These are phyloP conservation scores for Prunella fulvescens DNA, from an alignment of 2,113 vertebrate species.

Conservation along the genomic window DNA sequence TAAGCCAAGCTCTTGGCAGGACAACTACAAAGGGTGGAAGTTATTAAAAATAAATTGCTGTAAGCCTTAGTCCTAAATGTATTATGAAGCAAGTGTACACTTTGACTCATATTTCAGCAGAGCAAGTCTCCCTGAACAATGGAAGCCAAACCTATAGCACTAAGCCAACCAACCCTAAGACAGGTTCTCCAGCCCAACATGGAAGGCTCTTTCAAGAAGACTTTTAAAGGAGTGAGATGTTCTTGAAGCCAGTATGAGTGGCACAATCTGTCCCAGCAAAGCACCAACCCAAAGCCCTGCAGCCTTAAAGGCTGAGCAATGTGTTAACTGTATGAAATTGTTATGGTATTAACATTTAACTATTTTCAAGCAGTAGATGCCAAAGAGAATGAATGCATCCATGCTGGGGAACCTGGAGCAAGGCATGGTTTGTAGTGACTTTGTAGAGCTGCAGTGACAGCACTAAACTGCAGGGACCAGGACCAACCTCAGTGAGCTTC, in stretches of 20 bases:
- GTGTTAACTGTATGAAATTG: background rate
- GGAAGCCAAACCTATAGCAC: background rate
- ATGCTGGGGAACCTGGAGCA: background rate
- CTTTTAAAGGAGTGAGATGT: background rate
- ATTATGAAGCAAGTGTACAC: background rate
- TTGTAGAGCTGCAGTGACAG: background rate
- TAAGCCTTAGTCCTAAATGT: background rate
- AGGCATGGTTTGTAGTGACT: background rate
- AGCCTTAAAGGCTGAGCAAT: accelerated
- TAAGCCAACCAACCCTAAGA: background rate
- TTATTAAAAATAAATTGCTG: background rate
- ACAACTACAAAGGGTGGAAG: background rate
- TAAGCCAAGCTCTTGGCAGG: background rate
- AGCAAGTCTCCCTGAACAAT: background rate
- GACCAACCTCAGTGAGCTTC: background rate
- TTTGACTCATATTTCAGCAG: background rate
- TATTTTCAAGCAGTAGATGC: background rate
- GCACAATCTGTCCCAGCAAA: background rate
- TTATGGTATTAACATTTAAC: background rate
- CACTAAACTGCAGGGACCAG: background rate
- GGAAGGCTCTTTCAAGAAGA: background rate
- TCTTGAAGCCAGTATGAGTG: accelerated
- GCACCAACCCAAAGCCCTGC: accelerated
- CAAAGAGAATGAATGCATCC: background rate
- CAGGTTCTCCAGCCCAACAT: background rate